These are phyloP conservation scores for Carollia perspicillata DNA, from an alignment of 2,113 vertebrate species.

Conservation along the genomic window DNA sequence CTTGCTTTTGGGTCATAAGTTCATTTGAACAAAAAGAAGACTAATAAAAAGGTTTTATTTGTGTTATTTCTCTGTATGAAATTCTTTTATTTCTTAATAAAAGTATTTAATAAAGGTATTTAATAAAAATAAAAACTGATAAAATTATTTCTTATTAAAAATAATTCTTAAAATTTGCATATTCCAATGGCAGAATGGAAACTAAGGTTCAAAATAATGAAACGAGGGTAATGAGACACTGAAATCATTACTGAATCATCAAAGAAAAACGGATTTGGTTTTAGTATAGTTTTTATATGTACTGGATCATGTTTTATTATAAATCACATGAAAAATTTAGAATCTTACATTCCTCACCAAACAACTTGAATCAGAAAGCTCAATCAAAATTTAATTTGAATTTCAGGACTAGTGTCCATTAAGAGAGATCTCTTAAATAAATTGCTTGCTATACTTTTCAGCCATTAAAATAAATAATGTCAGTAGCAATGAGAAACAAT, in stretches of 20 bases:
- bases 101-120: neutral
- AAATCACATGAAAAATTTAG: neutral
- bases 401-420: neutral
- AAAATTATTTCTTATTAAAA: neutral
- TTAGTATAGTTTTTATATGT: neutral
- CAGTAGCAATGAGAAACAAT: neutral
- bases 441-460: neutral
- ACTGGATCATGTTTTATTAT: neutral
- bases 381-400: slow-evolving; percentile 31
- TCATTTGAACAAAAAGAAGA: neutral
- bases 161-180: neutral
- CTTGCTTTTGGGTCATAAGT: neutral
- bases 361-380: neutral
- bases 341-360: neutral
- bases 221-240: neutral
- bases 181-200: neutral
- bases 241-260: neutral
- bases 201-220: neutral
- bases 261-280: neutral
- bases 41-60: neutral
- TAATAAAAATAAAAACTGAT: no score
- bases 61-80: neutral
- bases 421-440: slow-evolving; percentile 29
- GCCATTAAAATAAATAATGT: slow-evolving; percentile 11
- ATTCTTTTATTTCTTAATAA: neutral